These are phyloP conservation scores for Cheilinus undulatus DNA, from an alignment of 2,113 vertebrate genomes.

Conservation along the genomic window DNA sequence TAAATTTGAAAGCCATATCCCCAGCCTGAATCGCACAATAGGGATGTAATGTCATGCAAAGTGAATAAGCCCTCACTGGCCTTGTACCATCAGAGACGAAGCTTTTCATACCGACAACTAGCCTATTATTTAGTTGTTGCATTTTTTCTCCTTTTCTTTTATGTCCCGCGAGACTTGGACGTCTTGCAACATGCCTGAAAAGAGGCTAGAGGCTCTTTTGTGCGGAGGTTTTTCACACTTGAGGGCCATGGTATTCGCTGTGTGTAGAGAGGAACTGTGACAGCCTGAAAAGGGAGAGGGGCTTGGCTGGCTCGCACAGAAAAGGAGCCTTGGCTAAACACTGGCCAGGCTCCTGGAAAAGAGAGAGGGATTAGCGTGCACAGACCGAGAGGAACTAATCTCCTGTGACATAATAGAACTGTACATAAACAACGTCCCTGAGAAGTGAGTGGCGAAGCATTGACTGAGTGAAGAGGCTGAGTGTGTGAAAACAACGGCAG, in stretches of 20 bases:
- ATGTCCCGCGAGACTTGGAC: slow-evolving; percentile 71
- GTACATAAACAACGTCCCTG: slow-evolving; percentile 80
- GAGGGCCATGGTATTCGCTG: slow-evolving; percentile 72
- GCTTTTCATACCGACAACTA: slow-evolving; percentile 62
- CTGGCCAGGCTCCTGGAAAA: slow-evolving; percentile 67
- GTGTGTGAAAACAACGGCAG: slow-evolving; percentile 66
- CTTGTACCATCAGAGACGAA: slow-evolving; percentile 65
- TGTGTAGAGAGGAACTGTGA: slow-evolving; percentile 63
- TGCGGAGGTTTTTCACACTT: slow-evolving; percentile 80
- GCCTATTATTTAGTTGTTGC: slow-evolving; percentile 75
- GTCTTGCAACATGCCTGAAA: slow-evolving; percentile 76
- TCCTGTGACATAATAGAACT: slow-evolving; percentile 82
- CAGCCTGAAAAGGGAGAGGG: slow-evolving; percentile 73
- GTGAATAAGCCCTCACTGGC: slow-evolving; percentile 65
- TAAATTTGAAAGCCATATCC: slow-evolving; percentile 62
- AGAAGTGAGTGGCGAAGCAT: slow-evolving; percentile 69
- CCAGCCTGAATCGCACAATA: slow-evolving; percentile 51
- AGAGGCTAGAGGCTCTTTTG: slow-evolving; percentile 75
- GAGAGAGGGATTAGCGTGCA: slow-evolving; percentile 75
- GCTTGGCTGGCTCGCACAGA: slow-evolving; percentile 60
- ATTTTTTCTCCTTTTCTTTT: slow-evolving; percentile 59
- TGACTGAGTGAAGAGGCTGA: slow-evolving; percentile 59
- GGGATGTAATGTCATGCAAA: slow-evolving; percentile 67
- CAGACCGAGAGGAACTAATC: slow-evolving; percentile 80
- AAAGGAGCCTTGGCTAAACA: slow-evolving; percentile 70